Evolutionary conservation across 2,888 invertebrate species (phyloP), one percentile per base, ranked within the genome.

Genomic region (Amphimallon solstitiale): DNA sequence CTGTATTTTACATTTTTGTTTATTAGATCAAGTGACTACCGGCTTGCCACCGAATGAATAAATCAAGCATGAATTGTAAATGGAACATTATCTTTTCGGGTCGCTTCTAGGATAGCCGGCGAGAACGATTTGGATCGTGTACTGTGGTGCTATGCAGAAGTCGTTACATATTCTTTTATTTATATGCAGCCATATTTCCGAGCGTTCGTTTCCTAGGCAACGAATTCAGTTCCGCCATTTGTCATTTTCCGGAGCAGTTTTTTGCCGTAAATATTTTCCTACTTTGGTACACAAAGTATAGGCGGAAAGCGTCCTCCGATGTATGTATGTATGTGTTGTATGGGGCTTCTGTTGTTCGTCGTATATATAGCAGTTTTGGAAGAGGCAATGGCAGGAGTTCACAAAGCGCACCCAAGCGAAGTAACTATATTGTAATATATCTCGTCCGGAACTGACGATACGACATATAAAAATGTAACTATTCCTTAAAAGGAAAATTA

Each of bases 141-240:
- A 35, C 21, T 12, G 38, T 45, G 51, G 37, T 69, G 71, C 76
- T 77, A 78, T 77, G 75, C 76, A 77, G 76, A 76, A 76, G 74
- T 79, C 79, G 78, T 79, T 79, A 63, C 67, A 74, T 74, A 74
- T 75, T 77, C 77, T 78, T 78, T 78, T 78, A 79, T 79, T 78
- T 79, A 78, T 78, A 79, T 78, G 76, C 78, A 78, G 79, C 79
- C 79, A 79, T 79, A 79, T 78, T 78, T 79, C 78, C 72, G 71
- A 73, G 71, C 71, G 66, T 68, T 68, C 78, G 79, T 79, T 78
- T 78, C 79, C 77, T 78, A 78, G 29, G 78, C 78, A 77, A 79
- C 79, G 75, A 74, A 74, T 76, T 74, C 76, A 73, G 77, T 76
- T 75, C 78, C 75, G 78, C 79, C 78, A 79, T 78, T 67, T 67